Evolutionary conservation across 2,797 vertebrate genomes (phyloP).

Genomic region (Melanotaenia nigrans): DNA sequence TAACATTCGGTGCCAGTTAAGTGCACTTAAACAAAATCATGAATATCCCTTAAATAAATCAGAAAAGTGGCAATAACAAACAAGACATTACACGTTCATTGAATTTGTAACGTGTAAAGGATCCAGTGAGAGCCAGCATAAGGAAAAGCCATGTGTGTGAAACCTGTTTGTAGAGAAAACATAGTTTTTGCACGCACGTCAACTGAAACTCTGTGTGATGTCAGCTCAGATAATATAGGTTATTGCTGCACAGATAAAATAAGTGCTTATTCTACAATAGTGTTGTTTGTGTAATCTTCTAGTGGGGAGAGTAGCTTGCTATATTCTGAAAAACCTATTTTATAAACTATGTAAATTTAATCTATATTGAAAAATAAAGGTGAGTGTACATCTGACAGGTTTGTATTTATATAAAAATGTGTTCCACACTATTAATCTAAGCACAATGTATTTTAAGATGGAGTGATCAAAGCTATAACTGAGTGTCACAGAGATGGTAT

Average conservation of each 20-base stretch:
- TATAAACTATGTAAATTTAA: constrained; percentile 79
- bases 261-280: constrained; percentile 53
- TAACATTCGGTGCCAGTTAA: constrained; percentile 74
- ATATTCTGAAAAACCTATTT: constrained; percentile 79
- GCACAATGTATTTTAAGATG: constrained; percentile 79
- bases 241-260: constrained; percentile 47
- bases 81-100: constrained; percentile 17
- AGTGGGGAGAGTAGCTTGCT: constrained; percentile 71
- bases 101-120: constrained; percentile 30
- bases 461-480: constrained; percentile 53
- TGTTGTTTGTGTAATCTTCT: constrained; percentile 62
- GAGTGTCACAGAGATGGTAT: constrained; percentile 36
- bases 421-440: constrained; percentile 77
- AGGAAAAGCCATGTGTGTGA: constrained; percentile 76
- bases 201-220: constrained; percentile 32
- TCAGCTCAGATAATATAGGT: constrained; percentile 49
- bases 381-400: constrained; percentile 81
- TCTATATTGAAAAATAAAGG: constrained; percentile 74
- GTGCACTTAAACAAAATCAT: constrained; percentile 79
- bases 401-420: constrained; percentile 76
- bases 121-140: constrained; percentile 56
- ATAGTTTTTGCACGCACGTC: constrained; percentile 53
- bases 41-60: constrained; percentile 40
- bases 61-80: constrained; percentile 61
- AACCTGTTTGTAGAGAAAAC: constrained; percentile 49